Percentiles rank a stretch among this genome's conserved stretches.
Conservation (phyloP, 64 coral and sea anemone genomes). For the Exaiptasia diaphana region DNA sequence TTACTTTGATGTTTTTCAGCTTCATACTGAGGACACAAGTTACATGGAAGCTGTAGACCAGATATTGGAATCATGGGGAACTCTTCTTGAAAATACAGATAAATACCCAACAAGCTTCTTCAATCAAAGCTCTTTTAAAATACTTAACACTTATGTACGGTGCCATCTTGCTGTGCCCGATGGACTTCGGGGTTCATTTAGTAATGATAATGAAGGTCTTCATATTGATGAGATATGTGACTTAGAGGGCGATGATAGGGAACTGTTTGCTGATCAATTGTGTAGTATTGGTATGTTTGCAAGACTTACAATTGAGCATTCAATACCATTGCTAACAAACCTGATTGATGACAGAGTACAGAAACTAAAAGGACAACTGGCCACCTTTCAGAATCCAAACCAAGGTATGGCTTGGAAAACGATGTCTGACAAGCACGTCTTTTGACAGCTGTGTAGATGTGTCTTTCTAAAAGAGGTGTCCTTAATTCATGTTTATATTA, state of each 20-base stretch:
- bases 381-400: conserved; percentile 22
- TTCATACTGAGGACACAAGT: conserved; percentile 92
- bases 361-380: conserved; percentile 63
- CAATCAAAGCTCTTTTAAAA: conserved; percentile 55
- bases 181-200: conserved; percentile 60
- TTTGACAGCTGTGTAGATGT: too few species aligned
- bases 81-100: conserved; percentile 43
- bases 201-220: conserved; percentile 19
- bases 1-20: too few species aligned
- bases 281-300: conserved; percentile 77
- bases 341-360: conserved; percentile 59
- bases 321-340: conserved; percentile 63
- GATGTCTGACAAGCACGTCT: too few species aligned
- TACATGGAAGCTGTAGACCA: conserved; percentile 98
- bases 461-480: too few species aligned
- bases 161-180: conserved; percentile 73
- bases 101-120: conserved; percentile 61
- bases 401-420: neutral
- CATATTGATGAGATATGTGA: conserved; percentile 89
- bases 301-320: conserved; percentile 55
- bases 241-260: conserved; percentile 75
- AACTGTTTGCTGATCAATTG: conserved; percentile 83
- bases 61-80: conserved; percentile 80
- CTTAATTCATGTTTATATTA: too few species aligned
- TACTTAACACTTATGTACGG: conserved; percentile 80